A percentile compares a stretch with the other conserved stretches of the same genome.
These are phyloP conservation scores for Peromyscus californicus DNA, from an alignment of 2,113 vertebrate species.

Conservation along the genomic window DNA sequence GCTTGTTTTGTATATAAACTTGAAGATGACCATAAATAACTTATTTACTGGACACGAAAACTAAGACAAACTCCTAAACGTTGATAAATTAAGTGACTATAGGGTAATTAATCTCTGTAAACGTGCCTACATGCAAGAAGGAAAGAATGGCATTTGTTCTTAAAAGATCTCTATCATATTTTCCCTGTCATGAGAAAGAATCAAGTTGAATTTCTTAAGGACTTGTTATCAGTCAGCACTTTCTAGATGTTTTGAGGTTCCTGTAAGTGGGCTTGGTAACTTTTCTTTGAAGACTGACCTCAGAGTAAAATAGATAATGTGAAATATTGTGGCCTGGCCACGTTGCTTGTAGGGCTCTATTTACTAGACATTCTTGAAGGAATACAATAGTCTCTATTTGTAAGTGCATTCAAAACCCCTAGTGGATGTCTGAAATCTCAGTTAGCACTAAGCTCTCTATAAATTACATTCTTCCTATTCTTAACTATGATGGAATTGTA, in stretches of 20 bases:
- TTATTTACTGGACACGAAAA: neutral
- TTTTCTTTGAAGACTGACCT: conserved; percentile 29
- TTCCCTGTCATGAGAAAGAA: neutral
- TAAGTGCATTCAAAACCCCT: neutral
- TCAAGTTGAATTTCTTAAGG: neutral
- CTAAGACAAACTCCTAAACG: neutral
- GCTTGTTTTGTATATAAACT: neutral
- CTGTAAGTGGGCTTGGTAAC: neutral
- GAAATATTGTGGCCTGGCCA: neutral
- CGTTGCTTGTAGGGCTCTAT: neutral
- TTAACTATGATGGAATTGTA: neutral
- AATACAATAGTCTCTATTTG: neutral
- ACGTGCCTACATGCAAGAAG: neutral
- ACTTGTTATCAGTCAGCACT: neutral
- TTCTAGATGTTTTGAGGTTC: neutral
- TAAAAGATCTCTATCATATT: neutral
- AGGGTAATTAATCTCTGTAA: neutral
- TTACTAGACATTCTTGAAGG: neutral
- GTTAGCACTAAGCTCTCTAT: neutral
- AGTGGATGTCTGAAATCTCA: neutral
- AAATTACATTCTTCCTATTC: neutral
- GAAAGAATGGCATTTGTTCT: neutral
- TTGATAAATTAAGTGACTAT: neutral
- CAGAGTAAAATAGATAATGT: neutral
- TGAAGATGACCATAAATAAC: neutral